Evolutionary conservation across 2,113 vertebrate genomes (phyloP), one percentile per base, ranked within the genome.

Genomic region (Grantiella picta): DNA sequence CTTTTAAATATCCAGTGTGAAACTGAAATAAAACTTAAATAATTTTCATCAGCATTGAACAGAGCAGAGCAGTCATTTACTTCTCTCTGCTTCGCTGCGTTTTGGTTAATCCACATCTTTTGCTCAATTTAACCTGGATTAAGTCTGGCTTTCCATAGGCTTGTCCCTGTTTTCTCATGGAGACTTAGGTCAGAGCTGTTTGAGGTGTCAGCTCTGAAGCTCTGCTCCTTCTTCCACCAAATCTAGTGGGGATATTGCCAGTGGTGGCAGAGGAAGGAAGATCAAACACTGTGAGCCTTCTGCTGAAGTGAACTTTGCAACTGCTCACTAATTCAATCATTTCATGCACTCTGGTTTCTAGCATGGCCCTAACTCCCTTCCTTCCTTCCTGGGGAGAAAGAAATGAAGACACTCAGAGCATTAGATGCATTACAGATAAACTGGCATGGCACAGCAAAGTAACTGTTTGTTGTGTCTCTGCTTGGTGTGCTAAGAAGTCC

Each of bases 301-400:
- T 95, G 82, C 90, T 59, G 70, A 59, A 61, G 63, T 44, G 50
- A 85, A 38, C 87, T 90, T 78, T 21, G 72, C 60, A 86, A 56
- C 47, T 11, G 25, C 35, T 89, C 56, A 11, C 69, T 68, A 40
- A 91, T 84, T 75, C 80, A 53, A 38, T 60, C 44, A 54, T 49
- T 93, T 47, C 20, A 25, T 13, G 56, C 28, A 11, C 56, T 13
- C 19, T 53, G 88, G 12, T 70, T 87, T 35, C 59, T 18, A 31
- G 66, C 50, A 80, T 21, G 11, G 64, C 42, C 0, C 5, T 61
- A 53, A 64, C 75, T 95, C 66, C 53, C 80, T 84, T 82, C 68
- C 86, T 81, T 88, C 83, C 88, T 94, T 92, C 92, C 88, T 83
- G 82, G 42, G 59, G 27, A 38, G 78, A 73, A 42, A 86, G 40